Base-by-base conservation (phyloP, 1,140 invertebrate genomes). In the Calycopis cecrops region DNA sequence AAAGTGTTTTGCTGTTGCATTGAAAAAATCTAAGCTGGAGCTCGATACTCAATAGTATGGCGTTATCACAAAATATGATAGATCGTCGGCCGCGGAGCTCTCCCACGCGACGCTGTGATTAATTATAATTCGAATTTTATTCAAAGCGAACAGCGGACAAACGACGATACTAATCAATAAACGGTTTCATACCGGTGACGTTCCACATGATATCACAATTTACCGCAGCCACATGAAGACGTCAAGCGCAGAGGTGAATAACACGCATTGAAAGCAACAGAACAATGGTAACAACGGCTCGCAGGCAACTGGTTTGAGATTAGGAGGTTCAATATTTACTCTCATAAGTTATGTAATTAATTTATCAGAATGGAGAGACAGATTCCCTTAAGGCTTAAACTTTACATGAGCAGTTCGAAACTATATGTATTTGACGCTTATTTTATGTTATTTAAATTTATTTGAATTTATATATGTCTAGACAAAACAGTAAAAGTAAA, bases 61-160 rank as follows among this genome's bases (percentile, higher is more conserved):
- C 78, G 79, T 86, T 86, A 86, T 86, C 83, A 85, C 76, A 80
- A 79, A 86, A 86, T 86, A 86, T 86, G 83, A 86, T 86, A 85
- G 83, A 86, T 86, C 78, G 83, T 71, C 67, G 75, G 65, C 62
- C 65, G 67, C 80, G 73, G 73, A 74, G 77, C 73, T 83, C 79
- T 84, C 83, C 83, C 83, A 86, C 83, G 83, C 83, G 69, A 66
- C 62, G 62, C 65, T 69, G 81, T 86, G 83, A 86, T 86, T 86
- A 85, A 86, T 86, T 83, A 86, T 86, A 86, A 86, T 86, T 86
- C 81, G 81, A 86, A 83, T 86, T 86, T 86, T 86, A 86, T 86
- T 86, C 83, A 86, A 86, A 86, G 83, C 76, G 83, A 85, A 84
- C 80, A 86, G 74, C 83, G 79, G 76, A 86, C 83, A 84, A 85